Evolutionary conservation across 1,140 invertebrate species (phyloP), one percentile per base, ranked within the genome.

Genomic region (Pinna nobilis): DNA sequence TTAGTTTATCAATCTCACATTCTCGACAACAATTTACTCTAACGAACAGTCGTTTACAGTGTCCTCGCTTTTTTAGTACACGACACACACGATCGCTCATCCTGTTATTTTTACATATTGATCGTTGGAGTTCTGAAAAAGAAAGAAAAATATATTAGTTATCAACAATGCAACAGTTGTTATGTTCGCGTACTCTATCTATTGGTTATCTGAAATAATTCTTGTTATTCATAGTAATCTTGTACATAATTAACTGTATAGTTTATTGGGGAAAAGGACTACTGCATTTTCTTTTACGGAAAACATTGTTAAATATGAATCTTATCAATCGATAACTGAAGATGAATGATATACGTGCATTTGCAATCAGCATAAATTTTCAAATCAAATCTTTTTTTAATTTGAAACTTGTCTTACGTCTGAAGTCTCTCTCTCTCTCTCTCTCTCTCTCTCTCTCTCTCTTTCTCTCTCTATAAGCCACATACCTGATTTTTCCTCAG

Each of bases 11-110:
- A 30, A 70, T 35, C 37, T 70, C 72, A 70, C 84, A 86, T 4
- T 83, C 84, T 51, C 78, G 71, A 71, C 84, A 86, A 65, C 84
- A 86, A 47, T 84, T 83, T 28, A 78, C 66, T 20, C 72, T 74
- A 1, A 86, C 80, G 59, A 79, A 82, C 33, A 76, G 70, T 63
- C 81, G 77, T n/a, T 78, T 63, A 69, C 84, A 86, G 35, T 81
- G 79, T 7, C 75, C 77, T 66, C 82, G 63, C 25, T 77, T 74
- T 50, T 78, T 76, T 23, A 86, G 66, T 67, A 77, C 77, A 11
- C 72, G 64, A 63, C 84, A 86, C 25, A 84, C 79, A 55, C 75
- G 72, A 67, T 76, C 74, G 60, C 78, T 82, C 79, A 84, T 79
- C 47, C 80, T 76, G 64, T 86, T 81, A 13, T 66, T 49, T 13